Conservation (phyloP, 2,888 invertebrate genomes). For the Cerastis rubricosa region DNA sequence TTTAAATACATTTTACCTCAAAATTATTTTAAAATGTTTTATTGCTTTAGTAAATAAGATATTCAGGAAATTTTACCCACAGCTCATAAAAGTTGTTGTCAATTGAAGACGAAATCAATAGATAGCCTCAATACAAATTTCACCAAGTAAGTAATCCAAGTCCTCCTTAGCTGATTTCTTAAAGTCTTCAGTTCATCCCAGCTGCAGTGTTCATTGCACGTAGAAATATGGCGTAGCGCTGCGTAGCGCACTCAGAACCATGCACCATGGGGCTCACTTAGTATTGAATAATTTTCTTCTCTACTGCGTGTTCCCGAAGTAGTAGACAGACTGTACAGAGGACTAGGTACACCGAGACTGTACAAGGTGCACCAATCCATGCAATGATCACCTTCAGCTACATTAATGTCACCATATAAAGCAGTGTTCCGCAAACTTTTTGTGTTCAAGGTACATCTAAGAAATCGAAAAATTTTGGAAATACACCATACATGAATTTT, state of each 20-base stretch:
- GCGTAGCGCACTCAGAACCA: background rate
- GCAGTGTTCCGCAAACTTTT: too few relatives aligned
- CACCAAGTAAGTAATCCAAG: background rate
- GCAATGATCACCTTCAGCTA: background rate
- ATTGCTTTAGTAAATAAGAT: background rate
- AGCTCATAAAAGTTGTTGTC: background rate
- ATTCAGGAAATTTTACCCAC: background rate
- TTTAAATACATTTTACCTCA: conserved; percentile 12
- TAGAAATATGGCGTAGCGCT: conserved; percentile 16
- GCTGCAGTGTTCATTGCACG: background rate
- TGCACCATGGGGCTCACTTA: background rate
- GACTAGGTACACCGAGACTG: background rate
- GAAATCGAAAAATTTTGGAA: too few relatives aligned
- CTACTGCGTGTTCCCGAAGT: background rate
- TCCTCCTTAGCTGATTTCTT: background rate
- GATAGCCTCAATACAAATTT: background rate
- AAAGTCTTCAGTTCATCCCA: background rate
- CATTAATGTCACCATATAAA: background rate
- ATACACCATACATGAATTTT: too few relatives aligned
- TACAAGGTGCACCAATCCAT: background rate
- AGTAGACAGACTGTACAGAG: background rate
- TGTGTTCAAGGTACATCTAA: too few relatives aligned
- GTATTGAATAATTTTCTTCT: background rate
- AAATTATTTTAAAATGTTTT: background rate
- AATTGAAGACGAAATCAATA: background rate